These are phyloP conservation scores for Drosophila mojavensis DNA, from an alignment of 1,140 invertebrate species.

Conservation along the genomic window DNA sequence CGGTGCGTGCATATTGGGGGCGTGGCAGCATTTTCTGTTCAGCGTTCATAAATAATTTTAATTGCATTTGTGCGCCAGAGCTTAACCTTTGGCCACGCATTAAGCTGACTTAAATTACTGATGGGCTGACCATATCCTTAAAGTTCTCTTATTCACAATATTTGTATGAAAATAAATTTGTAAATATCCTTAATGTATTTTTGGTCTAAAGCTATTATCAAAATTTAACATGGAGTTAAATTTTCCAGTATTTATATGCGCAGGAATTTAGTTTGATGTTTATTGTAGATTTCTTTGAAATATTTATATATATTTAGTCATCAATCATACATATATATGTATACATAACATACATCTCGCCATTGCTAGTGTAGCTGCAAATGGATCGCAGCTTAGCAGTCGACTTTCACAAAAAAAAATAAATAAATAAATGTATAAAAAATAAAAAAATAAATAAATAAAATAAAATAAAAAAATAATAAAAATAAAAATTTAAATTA, in stretches of 20 bases:
- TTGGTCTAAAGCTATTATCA: too few relatives aligned
- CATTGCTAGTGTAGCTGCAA: background rate
- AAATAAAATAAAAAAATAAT: too few relatives aligned
- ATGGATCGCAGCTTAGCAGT: background rate
- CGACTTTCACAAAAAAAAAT: too few relatives aligned
- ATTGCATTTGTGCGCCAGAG: conserved; percentile 58
- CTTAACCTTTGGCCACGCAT: conserved; percentile 61
- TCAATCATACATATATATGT: too few relatives aligned
- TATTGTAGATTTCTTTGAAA: background rate
- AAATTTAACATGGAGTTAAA: too few relatives aligned
- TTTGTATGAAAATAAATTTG: too few relatives aligned
- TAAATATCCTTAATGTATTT: too few relatives aligned
- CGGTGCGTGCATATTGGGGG: conserved; percentile 51
- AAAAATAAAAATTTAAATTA: too few relatives aligned
- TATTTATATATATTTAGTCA: too few relatives aligned
- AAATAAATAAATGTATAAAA: too few relatives aligned
- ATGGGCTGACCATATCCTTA: conserved; percentile 4
- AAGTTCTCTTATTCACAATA: background rate
- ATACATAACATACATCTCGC: background rate
- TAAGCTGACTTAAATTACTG: conserved; percentile 36
- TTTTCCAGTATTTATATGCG: background rate
- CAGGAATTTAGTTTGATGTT: background rate
- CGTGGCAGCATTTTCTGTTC: background rate
- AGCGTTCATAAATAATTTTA: conserved; percentile 61
- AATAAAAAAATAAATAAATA: too few relatives aligned